Percentiles rank a stretch among this genome's conserved stretches.
These are phyloP conservation scores for Monoplex corrugatus DNA, from an alignment of 2,888 invertebrate species.

Conservation along the genomic window DNA sequence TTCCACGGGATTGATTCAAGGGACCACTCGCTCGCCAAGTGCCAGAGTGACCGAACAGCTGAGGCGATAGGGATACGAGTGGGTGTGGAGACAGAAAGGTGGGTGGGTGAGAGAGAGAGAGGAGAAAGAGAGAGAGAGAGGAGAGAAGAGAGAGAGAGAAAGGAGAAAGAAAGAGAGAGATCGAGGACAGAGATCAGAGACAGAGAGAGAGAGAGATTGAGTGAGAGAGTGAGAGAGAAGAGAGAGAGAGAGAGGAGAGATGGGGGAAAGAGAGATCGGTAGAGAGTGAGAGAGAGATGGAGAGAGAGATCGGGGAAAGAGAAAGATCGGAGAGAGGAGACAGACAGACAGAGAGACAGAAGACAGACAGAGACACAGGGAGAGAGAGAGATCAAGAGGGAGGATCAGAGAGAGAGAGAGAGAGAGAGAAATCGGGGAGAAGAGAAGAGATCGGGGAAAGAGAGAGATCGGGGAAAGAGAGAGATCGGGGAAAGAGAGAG, in stretches of 20 bases:
- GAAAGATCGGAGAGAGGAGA: background rate
- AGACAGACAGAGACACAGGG: background rate
- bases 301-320: background rate
- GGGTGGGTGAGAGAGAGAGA: background rate
- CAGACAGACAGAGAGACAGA: background rate
- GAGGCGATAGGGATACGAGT: too few relatives aligned
- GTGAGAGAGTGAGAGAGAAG: background rate
- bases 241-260: background rate
- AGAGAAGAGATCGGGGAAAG: background rate
- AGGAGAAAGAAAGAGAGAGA: background rate
- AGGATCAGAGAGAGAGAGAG: background rate
- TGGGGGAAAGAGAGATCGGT: background rate
- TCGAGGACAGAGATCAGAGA: background rate
- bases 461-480: background rate
- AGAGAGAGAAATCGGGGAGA: background rate
- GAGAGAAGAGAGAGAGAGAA: constrained; percentile 17
- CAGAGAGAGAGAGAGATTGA: background rate
- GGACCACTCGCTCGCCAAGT: background rate
- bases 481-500: background rate
- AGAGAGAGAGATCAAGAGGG: background rate
- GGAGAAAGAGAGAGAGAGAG: constrained; percentile 28
- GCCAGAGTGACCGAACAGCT: too few relatives aligned
- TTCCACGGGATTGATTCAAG: too few relatives aligned
- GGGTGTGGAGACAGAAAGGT: background rate
- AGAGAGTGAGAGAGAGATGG: too few relatives aligned